Evolutionary conservation across 1,140 invertebrate genomes (phyloP).

Genomic region (Saccostrea glomerata): DNA sequence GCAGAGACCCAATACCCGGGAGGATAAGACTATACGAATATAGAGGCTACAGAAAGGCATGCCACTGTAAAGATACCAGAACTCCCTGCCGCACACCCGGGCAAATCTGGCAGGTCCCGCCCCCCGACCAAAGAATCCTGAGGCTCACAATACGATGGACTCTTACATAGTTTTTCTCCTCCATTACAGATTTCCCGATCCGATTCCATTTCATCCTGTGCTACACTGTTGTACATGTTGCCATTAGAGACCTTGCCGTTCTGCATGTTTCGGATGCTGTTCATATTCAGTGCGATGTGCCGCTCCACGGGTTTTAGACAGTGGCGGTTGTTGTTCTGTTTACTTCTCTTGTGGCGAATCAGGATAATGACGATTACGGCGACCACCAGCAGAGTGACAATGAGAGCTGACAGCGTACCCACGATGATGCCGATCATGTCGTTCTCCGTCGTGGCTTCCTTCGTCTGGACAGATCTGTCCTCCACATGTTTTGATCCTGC

Average conservation of each 20-base stretch:
- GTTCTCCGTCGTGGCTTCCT: conserved; percentile 46
- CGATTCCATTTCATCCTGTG: conserved; percentile 79
- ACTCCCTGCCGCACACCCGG: conserved; percentile 61
- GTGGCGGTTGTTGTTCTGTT: conserved; percentile 85
- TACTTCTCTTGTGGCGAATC: conserved; percentile 86
- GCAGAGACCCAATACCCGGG: not conserved
- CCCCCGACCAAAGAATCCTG: conserved; percentile 79
- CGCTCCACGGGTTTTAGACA: conserved; percentile 74
- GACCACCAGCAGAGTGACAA: conserved; percentile 86
- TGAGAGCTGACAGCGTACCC: conserved; percentile 87
- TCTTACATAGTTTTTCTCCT: conserved; percentile 64
- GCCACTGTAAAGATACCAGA: conserved; percentile 21
- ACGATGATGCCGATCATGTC: conserved; percentile 88
- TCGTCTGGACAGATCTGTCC: conserved; percentile 35
- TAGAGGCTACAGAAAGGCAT: conserved; percentile 1
- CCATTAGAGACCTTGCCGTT: conserved; percentile 80
- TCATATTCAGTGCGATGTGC: conserved; percentile 74
- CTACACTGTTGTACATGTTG: conserved; percentile 82
- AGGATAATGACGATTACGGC: conserved; percentile 87
- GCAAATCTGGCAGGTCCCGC: conserved; percentile 72
- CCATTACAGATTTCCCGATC: conserved; percentile 74
- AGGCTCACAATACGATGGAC: conserved; percentile 83
- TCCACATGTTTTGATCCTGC: not conserved
- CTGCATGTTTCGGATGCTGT: conserved; percentile 68
- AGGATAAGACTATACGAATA: not conserved